Evolutionary conservation across 2,113 vertebrate genomes (phyloP), one percentile per base, ranked within the genome.

Genomic region (Serilophus lunatus): DNA sequence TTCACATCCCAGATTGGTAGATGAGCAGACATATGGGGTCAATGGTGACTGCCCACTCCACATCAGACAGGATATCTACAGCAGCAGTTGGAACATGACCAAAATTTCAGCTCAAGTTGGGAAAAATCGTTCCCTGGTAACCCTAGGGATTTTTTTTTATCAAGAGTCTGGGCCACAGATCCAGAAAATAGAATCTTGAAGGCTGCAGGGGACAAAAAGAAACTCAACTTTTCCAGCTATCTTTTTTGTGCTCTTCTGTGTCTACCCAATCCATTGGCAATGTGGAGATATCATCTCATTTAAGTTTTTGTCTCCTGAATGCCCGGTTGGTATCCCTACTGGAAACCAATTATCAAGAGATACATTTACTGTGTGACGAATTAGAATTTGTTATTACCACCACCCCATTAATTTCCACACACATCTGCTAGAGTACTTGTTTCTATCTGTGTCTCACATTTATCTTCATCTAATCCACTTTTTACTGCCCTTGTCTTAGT

Each of bases 401-500:
- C 95, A 96, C 90, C 79, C 92, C 94, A 97, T 97, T 97, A 96
- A 96, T 97, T 98, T 96, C 96, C 89, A 86, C 69, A 86, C 82
- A 94, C 97, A 97, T 97, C 97, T 97, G 97, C 89, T 92, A 35
- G 61, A 96, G 85, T 83, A 88, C 93, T 95, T 96, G 94, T 95
- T 96, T 83, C 88, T 87, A 84, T 84, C 66, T 91, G 88, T 57
- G 25, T 66, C 85, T 96, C 92, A 81, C 92, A 97, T 98, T 97
- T 95, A 94, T 98, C 97, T 97, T 97, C 94, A 97, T 97, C 95
- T 95, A 91, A 91, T 97, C 90, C 94, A 83, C 90, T 84, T 97
- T 98, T 97, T 96, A 97, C 90, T 93, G 91, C 77, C 89, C 95
- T 97, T 93, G 89, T 97, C 94, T 91, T 84, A 71, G 82, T 59